Percentiles rank a stretch among this genome's conserved stretches.
Conservation (phyloP, 2,797 vertebrate genomes). For the Eurystomus glaucurus region DNA sequence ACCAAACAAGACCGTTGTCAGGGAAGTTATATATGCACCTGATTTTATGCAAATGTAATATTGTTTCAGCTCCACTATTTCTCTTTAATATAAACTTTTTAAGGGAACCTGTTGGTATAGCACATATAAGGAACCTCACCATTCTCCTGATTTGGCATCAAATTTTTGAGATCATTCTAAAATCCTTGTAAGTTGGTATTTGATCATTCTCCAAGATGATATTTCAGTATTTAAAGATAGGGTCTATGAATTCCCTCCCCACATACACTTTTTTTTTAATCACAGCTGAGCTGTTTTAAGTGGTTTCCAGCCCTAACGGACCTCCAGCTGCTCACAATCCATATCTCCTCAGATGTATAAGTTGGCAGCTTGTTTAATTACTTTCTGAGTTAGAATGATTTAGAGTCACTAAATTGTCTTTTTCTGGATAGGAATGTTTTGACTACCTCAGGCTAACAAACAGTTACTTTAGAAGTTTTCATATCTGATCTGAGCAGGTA, state of each 20-base stretch:
- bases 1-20: neutral
- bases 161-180: neutral
- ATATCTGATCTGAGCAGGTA: neutral
- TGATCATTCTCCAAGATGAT: neutral
- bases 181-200: neutral
- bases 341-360: neutral
- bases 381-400: neutral
- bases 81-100: neutral
- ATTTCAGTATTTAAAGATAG: neutral
- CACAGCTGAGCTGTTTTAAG: neutral
- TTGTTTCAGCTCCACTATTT: neutral
- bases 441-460: neutral
- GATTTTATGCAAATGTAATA: neutral
- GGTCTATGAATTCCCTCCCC: neutral
- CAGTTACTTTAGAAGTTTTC: neutral
- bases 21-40: neutral
- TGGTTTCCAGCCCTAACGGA: neutral
- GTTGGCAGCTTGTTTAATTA: neutral
- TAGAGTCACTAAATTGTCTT: neutral
- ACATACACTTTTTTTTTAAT: neutral
- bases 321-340: neutral
- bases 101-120: neutral
- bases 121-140: neutral
- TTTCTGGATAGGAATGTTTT: neutral
- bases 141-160: neutral